Conservation (phyloP, 2,113 vertebrate genomes). For the Sturnus vulgaris region DNA sequence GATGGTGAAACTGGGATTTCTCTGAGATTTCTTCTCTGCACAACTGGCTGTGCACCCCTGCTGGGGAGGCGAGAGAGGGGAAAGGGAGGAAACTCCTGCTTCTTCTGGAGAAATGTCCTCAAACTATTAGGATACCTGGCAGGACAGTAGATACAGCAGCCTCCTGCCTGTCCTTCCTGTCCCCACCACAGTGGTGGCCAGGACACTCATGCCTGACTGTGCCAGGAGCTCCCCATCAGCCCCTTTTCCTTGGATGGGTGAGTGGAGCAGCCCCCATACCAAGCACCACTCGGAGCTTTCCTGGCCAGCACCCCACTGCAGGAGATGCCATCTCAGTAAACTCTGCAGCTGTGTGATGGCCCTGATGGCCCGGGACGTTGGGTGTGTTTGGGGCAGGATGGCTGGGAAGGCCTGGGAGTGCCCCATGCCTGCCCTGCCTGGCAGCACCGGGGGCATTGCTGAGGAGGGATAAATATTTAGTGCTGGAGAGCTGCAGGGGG, state of each 20-base stretch:
- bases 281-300: neutral
- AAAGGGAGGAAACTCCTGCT: neutral
- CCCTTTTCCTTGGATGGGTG: neutral
- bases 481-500: neutral
- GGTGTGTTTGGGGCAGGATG: neutral
- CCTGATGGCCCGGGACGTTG: neutral
- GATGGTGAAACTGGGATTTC: neutral
- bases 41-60: fast-evolving
- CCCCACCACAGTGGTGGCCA: fast-evolving
- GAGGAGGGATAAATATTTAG: neutral
- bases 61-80: neutral
- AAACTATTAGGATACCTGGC: neutral
- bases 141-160: neutral
- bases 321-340: neutral
- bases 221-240: neutral
- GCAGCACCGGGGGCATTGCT: neutral
- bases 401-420: neutral
- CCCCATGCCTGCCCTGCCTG: neutral
- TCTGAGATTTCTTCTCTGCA: neutral
- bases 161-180: neutral
- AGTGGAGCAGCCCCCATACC: neutral
- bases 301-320: fast-evolving
- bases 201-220: fast-evolving
- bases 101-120: neutral
- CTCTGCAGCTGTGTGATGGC: neutral